Percentiles rank a stretch among this genome's conserved stretches.
Evolutionary conservation across 1,140 invertebrate genomes (phyloP).

Genomic region (Drosophila subobscura): DNA sequence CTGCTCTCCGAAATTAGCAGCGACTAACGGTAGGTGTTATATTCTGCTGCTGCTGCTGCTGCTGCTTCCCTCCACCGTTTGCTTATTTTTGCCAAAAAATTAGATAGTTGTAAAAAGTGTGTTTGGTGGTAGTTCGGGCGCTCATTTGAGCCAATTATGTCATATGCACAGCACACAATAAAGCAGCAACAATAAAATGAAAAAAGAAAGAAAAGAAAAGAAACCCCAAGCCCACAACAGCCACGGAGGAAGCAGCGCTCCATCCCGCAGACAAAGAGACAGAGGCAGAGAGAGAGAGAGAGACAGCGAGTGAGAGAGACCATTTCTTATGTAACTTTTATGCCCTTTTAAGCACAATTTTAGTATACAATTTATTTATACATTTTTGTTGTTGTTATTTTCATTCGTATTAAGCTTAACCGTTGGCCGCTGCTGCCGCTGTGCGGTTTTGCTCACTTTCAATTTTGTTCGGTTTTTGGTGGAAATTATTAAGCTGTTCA

Average conservation of each 20-base stretch:
- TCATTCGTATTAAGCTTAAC: slow-evolving; percentile 15
- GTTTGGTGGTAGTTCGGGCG: slow-evolving; percentile 24
- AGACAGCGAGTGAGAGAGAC: slow-evolving; percentile 1
- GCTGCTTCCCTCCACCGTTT: neutral
- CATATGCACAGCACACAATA: slow-evolving; percentile 45
- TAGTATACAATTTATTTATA: slow-evolving; percentile 50
- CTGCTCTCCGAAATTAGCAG: slow-evolving; percentile 21
- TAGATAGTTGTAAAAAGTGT: slow-evolving; percentile 38
- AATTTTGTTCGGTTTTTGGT: slow-evolving; percentile 32
- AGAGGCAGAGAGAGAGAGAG: no score
- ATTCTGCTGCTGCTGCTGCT: slow-evolving; percentile 7
- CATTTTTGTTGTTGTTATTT: slow-evolving; percentile 2
- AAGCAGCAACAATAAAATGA: slow-evolving; percentile 3
- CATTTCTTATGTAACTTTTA: slow-evolving; percentile 30
- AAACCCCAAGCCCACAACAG: slow-evolving; percentile 2
- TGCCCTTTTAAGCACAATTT: slow-evolving; percentile 54
- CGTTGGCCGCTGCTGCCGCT: slow-evolving; percentile 3
- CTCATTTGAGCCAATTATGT: slow-evolving; percentile 59
- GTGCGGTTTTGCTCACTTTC: slow-evolving; percentile 28
- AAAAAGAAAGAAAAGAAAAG: slow-evolving; percentile 4
- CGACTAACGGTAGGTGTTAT: slow-evolving; percentile 40
- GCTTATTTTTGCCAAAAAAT: slow-evolving; percentile 27
- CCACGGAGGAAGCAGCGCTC: slow-evolving; percentile 43
- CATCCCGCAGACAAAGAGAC: neutral
- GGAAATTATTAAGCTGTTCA: slow-evolving; percentile 35